A percentile compares a stretch with the other conserved stretches of the same genome.
Conservation (phyloP, 2,113 vertebrate genomes). For the Forbesichthys agassizii region DNA sequence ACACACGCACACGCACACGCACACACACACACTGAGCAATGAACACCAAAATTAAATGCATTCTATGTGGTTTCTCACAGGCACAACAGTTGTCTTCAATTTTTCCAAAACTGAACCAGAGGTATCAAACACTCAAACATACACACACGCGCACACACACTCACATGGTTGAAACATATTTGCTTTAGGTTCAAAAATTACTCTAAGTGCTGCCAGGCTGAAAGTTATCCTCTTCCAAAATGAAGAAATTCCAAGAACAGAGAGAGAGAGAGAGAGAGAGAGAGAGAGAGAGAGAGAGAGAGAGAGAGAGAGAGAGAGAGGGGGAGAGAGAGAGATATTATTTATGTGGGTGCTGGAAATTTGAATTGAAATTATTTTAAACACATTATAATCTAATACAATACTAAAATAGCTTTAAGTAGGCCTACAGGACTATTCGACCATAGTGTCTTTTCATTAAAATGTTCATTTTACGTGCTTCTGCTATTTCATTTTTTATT, state of each 20-base stretch:
- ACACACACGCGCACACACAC: conserved; percentile 11
- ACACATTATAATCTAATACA: too few relatives aligned
- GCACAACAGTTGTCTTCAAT: conserved; percentile 50
- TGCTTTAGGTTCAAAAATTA: conserved; percentile 63
- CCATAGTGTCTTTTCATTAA: too few relatives aligned
- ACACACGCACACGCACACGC: background rate
- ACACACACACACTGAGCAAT: background rate
- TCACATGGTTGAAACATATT: conserved; percentile 34
- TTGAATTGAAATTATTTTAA: too few relatives aligned
- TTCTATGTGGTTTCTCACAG: conserved; percentile 1
- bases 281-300: background rate
- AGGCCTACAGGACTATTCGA: too few relatives aligned
- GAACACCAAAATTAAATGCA: background rate
- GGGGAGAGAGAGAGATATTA: background rate
- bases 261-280: background rate
- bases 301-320: background rate
- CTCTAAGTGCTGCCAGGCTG: conserved; percentile 35
- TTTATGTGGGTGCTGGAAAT: background rate
- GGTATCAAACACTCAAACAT: conserved; percentile 17
- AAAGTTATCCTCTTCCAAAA: background rate
- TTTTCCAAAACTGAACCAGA: conserved; percentile 37
- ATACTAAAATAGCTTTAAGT: too few relatives aligned
- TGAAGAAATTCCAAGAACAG: background rate
- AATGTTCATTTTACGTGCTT: too few relatives aligned
- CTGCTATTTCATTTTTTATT: too few relatives aligned